Base-by-base conservation (phyloP, 2,113 vertebrate species). In the Dromiciops gliroides region DNA sequence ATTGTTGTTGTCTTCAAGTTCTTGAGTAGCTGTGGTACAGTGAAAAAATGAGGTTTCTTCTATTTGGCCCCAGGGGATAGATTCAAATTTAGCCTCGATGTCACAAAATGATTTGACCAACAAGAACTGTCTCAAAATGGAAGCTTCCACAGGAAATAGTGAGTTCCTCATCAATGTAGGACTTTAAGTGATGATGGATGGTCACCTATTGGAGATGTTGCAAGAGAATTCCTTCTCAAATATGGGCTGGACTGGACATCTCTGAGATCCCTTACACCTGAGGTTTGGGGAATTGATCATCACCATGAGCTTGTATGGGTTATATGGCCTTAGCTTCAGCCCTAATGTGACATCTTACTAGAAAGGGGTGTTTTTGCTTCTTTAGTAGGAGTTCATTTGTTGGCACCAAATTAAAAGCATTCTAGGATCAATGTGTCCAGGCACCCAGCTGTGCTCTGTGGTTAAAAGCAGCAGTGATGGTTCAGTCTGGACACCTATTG, bases 391-490 rank as follows among this genome's bases (percentile, higher is more conserved):
- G n/a, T 83, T 44, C 90, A 90, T 93, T 95, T 95, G 96, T 92
- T 97, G 97, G 97, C 95, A 93, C 91, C 94, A 83, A 95, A 94
- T 95, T 96, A 95, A 96, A 95, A 95, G 52, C 96, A 97, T 96
- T 93, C 51, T 92, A 95, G 96, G 93, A 89, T 93, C 97, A 96
- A 90, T 37, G 89, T 93, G 94, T 90, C 96, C 93, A 53, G 51
- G 92, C 14, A 0, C 60, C 97, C 94, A 96, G 95, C 97, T 95
- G 97, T 50, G 97, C 95, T 95, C 94, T 91, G 95, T 28, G 0
- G 95, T 95, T 51, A 19, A 94, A 95, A 91, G 93, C 93, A 90
- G 94, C 0, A 1, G 95, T 94, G 94, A 94, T 89, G 94, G n/a
- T 96, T 93, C 92, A 96, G 94, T 2, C 89, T 96, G 96, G 94